Evolutionary conservation across 2,113 vertebrate genomes (phyloP).

Genomic region (Nestor notabilis): DNA sequence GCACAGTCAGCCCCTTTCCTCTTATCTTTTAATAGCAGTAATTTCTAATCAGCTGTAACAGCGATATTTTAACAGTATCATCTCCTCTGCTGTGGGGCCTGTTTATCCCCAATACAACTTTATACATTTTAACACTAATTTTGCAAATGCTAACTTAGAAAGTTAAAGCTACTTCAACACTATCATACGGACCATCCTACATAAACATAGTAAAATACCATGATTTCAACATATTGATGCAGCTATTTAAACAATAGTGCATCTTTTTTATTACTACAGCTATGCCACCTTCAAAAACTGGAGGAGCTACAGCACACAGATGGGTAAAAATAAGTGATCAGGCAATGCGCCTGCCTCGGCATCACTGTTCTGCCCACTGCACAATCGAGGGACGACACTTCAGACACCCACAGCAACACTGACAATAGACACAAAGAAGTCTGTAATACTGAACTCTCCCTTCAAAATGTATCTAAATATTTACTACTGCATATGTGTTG

Average conservation of each 20-base stretch:
- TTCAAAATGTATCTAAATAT: neutral
- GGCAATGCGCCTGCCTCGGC: accelerated
- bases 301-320: neutral
- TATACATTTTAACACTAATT: neutral
- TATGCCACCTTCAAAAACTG: neutral
- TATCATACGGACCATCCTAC: neutral
- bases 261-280: neutral
- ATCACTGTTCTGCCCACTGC: neutral
- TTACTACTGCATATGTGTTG: neutral
- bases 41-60: neutral
- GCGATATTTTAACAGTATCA: neutral
- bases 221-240: accelerated
- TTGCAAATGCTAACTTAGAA: neutral
- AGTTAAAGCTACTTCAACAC: neutral
- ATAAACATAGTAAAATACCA: neutral
- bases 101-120: neutral
- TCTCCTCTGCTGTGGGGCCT: neutral
- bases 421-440: neutral
- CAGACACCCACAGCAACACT: neutral
- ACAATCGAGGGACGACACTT: accelerated
- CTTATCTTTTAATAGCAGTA: neutral
- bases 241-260: neutral
- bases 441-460: neutral
- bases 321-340: accelerated
- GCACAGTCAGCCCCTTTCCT: neutral